Evolutionary conservation across 2,888 invertebrate genomes (phyloP).

Genomic region (Muscina levida): DNA sequence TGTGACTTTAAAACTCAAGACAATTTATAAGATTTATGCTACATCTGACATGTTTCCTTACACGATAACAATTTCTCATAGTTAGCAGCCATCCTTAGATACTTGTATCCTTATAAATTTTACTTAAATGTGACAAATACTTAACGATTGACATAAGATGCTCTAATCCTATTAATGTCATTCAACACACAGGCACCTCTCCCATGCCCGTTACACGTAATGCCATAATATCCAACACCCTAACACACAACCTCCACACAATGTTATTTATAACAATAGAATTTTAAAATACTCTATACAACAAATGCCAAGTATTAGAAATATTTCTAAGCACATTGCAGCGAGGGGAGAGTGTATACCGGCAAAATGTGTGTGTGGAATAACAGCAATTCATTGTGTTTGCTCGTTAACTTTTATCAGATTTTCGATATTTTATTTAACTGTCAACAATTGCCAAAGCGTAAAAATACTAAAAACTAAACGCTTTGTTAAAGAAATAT

Average conservation of each 20-base stretch:
- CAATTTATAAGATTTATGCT: too few species aligned
- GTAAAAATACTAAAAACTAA: too few species aligned
- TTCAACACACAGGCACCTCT: slow-evolving; percentile 45
- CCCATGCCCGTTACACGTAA: slow-evolving; percentile 22
- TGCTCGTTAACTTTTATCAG: slow-evolving; percentile 63
- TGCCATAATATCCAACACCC: not conserved
- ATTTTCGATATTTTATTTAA: slow-evolving; percentile 62
- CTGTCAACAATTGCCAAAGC: slow-evolving; percentile 54
- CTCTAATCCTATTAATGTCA: slow-evolving; percentile 64
- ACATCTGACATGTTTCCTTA: too few species aligned
- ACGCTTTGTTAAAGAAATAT: too few species aligned
- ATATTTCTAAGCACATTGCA: not conserved
- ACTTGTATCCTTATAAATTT: slow-evolving; percentile 45
- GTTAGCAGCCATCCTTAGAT: too few species aligned
- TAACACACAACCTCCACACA: not conserved
- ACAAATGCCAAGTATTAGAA: not conserved
- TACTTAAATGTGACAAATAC: slow-evolving; percentile 54
- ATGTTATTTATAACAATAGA: slow-evolving; percentile 25
- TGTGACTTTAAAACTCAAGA: too few species aligned
- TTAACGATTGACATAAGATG: slow-evolving; percentile 65
- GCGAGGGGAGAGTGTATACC: not conserved
- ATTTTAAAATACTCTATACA: not conserved
- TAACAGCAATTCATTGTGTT: slow-evolving; percentile 55
- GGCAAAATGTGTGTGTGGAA: not conserved
- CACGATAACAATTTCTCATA: too few species aligned